Percentiles rank a stretch among this genome's conserved stretches.
Evolutionary conservation across 2,888 invertebrate genomes (phyloP).

Genomic region (Zootermopsis nevadensis): DNA sequence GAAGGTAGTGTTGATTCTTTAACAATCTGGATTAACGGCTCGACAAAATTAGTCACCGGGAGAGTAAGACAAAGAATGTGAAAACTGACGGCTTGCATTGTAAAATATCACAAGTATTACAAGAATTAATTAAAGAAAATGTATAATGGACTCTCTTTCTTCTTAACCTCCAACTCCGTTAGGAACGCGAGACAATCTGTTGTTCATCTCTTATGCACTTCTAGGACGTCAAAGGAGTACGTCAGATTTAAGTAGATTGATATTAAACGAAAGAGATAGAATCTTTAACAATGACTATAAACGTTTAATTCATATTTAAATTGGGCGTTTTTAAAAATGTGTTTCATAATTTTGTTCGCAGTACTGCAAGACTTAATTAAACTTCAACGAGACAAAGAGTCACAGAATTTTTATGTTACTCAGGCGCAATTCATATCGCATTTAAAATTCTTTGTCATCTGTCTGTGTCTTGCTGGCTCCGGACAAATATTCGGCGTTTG

Average conservation of each 20-base stretch:
- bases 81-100: neutral
- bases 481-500: no score
- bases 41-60: neutral
- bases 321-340: no score
- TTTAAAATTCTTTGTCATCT: no score
- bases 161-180: neutral
- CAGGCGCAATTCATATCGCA: no score
- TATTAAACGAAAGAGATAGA: no score
- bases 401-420: no score
- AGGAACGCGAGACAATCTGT: neutral
- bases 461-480: no score
- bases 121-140: conserved; percentile 29
- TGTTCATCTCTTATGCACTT: neutral
- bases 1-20: conserved; percentile 21
- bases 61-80: neutral
- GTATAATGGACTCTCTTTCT: conserved; percentile 2
- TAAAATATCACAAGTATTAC: neutral
- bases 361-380: no score
- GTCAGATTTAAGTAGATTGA: neutral
- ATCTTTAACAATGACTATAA: no score
- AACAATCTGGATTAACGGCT: conserved; percentile 36
- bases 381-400: no score
- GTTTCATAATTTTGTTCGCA: no score
- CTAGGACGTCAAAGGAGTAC: neutral
- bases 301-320: no score